A percentile compares a stretch with the other conserved stretches of the same genome.
These are phyloP conservation scores for Paedocypris micromegethes DNA, from an alignment of 2,797 vertebrate species.

Conservation along the genomic window DNA sequence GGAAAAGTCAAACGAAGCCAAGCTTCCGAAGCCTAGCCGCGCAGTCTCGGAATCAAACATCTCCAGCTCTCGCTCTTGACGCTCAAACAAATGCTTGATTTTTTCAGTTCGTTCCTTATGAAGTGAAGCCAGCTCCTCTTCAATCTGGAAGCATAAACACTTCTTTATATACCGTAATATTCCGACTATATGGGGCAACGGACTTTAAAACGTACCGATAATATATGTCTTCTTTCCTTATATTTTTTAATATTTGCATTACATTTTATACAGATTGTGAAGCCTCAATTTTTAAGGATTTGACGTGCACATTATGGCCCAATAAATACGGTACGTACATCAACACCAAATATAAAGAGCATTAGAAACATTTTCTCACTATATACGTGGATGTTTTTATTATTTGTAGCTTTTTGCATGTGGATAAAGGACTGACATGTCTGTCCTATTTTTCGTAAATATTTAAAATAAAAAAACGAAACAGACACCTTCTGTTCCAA, in stretches of 20 bases:
- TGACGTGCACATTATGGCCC: too few relatives aligned
- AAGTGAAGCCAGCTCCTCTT: slow-evolving; percentile 95
- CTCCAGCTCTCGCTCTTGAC: slow-evolving; percentile 92
- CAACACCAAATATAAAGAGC: too few relatives aligned
- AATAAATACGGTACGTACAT: too few relatives aligned
- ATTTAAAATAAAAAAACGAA: slow-evolving; percentile 32
- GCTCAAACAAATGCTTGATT: slow-evolving; percentile 92
- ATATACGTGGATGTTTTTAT: too few relatives aligned
- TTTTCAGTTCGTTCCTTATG: slow-evolving; percentile 97
- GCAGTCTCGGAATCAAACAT: slow-evolving; percentile 93
- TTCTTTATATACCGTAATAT: too few relatives aligned
- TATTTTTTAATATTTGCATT: too few relatives aligned
- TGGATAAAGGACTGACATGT: not conserved
- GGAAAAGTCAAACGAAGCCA: slow-evolving; percentile 89
- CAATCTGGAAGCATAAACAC: slow-evolving; percentile 72
- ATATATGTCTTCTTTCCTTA: too few relatives aligned
- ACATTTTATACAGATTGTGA: too few relatives aligned
- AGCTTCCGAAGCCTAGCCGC: slow-evolving; percentile 90
- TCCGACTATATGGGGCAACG: too few relatives aligned
- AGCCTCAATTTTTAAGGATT: too few relatives aligned
- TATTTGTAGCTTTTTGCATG: not conserved
- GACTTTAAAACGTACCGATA: too few relatives aligned
- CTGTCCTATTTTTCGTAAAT: not conserved
- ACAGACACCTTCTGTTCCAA: slow-evolving; percentile 94
- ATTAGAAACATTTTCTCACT: too few relatives aligned